A percentile compares a stretch with the other conserved stretches of the same genome.
Conservation (phyloP, 92 coral and sea anemone species). For the Desmophyllum pertusum region DNA sequence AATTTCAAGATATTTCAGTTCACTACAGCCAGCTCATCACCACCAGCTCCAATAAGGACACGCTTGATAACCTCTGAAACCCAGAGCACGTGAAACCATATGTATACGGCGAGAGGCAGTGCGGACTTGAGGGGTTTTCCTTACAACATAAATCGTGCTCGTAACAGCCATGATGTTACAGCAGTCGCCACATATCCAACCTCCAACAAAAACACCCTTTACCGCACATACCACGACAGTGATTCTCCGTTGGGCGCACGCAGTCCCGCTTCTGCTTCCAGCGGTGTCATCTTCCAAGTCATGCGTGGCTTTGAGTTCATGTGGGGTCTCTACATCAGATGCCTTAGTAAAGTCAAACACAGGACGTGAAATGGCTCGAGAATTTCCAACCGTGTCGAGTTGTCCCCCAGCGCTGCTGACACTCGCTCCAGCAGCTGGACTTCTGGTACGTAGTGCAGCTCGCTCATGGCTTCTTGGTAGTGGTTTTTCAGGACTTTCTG, state of each 20-base stretch:
- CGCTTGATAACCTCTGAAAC: not conserved
- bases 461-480: slow-evolving; percentile 8
- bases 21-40: not conserved
- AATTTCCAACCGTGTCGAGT: slow-evolving; percentile 1
- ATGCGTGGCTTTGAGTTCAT: not conserved
- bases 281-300: not conserved
- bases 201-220: slow-evolving; percentile 21
- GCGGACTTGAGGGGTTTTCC: not conserved
- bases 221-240: slow-evolving; percentile 32
- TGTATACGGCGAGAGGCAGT: not conserved
- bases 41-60: not conserved
- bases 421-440: not conserved
- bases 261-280: not conserved
- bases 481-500: not conserved
- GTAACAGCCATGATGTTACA: slow-evolving; percentile 38
- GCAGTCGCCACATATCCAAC: slow-evolving; percentile 24
- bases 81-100: not conserved
- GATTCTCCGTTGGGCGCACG: not conserved
- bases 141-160: slow-evolving; percentile 37
- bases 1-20: too few species aligned
- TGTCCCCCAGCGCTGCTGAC: not conserved
- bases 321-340: not conserved
- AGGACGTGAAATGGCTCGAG: slow-evolving; percentile 9
- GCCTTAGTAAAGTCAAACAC: slow-evolving; percentile 1
- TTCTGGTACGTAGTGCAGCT: slow-evolving; percentile 13